A percentile compares a stretch with the other conserved stretches of the same genome.
Evolutionary conservation across 2,888 invertebrate genomes (phyloP).

Genomic region (Callinectes sapidus): DNA sequence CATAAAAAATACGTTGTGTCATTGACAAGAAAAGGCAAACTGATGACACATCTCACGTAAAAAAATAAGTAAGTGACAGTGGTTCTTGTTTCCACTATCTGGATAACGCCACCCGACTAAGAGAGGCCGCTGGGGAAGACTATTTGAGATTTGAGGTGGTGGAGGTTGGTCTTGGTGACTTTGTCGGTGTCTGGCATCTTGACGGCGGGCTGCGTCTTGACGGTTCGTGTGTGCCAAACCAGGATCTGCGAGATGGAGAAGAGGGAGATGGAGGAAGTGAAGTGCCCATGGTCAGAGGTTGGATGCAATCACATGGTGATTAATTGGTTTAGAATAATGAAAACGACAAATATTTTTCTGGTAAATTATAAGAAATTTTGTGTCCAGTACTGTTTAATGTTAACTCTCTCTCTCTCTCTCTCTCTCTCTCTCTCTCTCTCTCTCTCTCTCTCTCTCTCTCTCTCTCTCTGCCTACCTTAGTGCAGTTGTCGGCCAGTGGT

Average conservation of each 20-base stretch:
- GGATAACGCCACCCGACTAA: not conserved
- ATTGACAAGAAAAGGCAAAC: not conserved
- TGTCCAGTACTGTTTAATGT: not conserved
- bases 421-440: not conserved
- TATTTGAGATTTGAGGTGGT: constrained; percentile 56
- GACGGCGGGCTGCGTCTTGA: constrained; percentile 58
- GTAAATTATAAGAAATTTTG: not conserved
- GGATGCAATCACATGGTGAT: not conserved
- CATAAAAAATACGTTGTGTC: not conserved
- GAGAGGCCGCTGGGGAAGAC: constrained; percentile 61
- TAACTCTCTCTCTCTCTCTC: not conserved
- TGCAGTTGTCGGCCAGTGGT: constrained; percentile 60
- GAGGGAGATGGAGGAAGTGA: not conserved
- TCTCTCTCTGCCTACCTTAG: constrained; percentile 54
- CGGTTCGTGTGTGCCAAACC: constrained; percentile 61
- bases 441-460: constrained; percentile 3
- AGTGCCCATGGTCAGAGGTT: not conserved
- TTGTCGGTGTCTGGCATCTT: constrained; percentile 63
- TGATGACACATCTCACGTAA: not conserved
- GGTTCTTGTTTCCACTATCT: not conserved
- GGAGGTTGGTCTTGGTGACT: constrained; percentile 60
- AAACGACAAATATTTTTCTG: not conserved
- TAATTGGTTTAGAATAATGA: not conserved
- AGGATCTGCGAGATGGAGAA: constrained; percentile 46
- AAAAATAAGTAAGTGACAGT: not conserved